phyloP scores from a whole-genome alignment of 2,888 invertebrate genomes.

The Thumatha senex region DNA sequence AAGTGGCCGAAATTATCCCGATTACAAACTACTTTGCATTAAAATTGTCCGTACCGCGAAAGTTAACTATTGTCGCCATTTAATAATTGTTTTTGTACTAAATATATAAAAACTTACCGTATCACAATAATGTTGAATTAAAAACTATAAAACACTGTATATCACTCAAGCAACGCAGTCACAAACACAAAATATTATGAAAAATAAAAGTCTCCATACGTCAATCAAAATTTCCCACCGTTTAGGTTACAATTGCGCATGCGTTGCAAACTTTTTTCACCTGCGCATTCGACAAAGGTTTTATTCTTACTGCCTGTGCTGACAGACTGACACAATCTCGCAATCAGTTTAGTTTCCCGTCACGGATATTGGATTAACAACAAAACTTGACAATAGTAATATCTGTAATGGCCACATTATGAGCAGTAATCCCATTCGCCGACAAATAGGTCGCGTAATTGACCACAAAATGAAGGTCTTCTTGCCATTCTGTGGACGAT shows the following conservation, averaged over 20 bases:
- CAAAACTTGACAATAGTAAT: slow-evolving; percentile 23
- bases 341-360: slow-evolving; percentile 51
- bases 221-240: slow-evolving; percentile 46
- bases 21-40: too few relatives aligned
- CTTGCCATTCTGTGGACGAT: too few relatives aligned
- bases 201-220: background rate
- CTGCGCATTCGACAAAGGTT: slow-evolving; percentile 63
- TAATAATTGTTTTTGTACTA: background rate
- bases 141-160: background rate
- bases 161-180: background rate
- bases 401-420: background rate
- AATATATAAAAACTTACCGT: background rate
- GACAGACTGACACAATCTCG: slow-evolving; percentile 46
- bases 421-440: too few relatives aligned
- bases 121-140: background rate
- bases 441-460: background rate
- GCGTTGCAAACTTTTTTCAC: slow-evolving; percentile 56
- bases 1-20: background rate
- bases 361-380: slow-evolving; percentile 47
- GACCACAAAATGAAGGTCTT: background rate
- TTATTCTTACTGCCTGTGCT: slow-evolving; percentile 57
- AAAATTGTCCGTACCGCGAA: background rate
- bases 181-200: background rate
- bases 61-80: background rate
- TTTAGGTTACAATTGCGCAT: slow-evolving; percentile 42